Base-by-base conservation (phyloP, 2,113 vertebrate genomes). In the Cardinalis cardinalis region DNA sequence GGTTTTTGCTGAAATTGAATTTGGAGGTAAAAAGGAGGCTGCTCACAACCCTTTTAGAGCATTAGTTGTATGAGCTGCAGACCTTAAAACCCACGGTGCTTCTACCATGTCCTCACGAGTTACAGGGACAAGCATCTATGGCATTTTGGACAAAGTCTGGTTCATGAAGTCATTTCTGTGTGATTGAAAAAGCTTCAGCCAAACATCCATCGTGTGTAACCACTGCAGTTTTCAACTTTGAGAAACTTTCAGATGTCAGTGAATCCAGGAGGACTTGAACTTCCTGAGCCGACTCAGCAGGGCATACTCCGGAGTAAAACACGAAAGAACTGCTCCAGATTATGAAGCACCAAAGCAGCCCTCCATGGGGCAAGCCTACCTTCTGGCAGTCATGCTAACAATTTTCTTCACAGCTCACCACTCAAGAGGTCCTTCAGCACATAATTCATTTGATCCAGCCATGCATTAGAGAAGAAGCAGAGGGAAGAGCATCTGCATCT, bases 81-180 rank as follows among this genome's bases (percentile, higher is more conserved):
- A 40, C 7, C 38, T 56, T 75, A 44, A 64, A 60, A 36, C 25
- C 34, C 0, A 0, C 6, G 0, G 23, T 56, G 23, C 40, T 75
- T 71, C 64, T 46, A 18, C 14, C 31, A 34, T 1, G 9, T 43
- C 23, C 25, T 73, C 19, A 52, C 34, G 81, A 52, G 31, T 52
- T 18, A 60, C 36, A 74, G 32, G 31, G 25, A 61, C 19, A 49
- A 59, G 21, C 2, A 74, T 16, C 44, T 53, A 3, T 15, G 43
- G 31, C 9, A 28, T 71, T 83, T 60, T 31, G 32, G 10, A 41
- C 20, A 46, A 69, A 81, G 51, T 20, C 28, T 36, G 16, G 15
- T 58, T 61, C 60, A 28, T 4, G 7, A 70, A 66, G 23, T 32
- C 29, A 24, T 38, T 70, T 44, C 59, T 69, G 8, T 15, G 13